Conservation (phyloP, 2,797 vertebrate genomes). For the Muraenolepis orangiensis region DNA sequence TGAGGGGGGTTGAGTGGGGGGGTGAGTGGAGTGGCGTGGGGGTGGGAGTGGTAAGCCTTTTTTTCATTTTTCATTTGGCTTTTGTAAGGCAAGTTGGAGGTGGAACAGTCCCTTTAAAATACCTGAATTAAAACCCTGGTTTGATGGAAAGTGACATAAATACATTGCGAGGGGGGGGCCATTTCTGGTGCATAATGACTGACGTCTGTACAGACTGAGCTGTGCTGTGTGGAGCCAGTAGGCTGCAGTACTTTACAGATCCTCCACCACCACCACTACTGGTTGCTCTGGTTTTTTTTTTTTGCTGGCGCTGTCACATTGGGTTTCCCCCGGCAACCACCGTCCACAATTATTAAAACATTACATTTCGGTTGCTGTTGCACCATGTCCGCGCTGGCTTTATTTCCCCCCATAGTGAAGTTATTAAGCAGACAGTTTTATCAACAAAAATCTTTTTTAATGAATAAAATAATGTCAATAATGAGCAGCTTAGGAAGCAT, state of each 20-base stretch:
- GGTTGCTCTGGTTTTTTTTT: no score
- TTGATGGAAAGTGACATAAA: background rate
- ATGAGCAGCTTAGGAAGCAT: no score
- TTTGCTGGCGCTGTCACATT: no score
- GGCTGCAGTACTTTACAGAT: background rate
- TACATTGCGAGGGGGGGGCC: background rate
- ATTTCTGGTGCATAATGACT: background rate
- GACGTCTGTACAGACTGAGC: background rate
- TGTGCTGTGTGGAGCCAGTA: background rate
- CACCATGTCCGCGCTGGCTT: background rate
- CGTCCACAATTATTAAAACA: no score
- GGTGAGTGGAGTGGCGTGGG: background rate
- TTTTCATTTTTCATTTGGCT: no score
- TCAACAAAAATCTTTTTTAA: background rate
- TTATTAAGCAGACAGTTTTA: background rate
- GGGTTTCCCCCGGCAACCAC: no score
- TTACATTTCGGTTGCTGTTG: background rate
- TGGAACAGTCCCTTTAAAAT: no score
- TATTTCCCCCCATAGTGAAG: background rate
- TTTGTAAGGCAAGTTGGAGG: no score
- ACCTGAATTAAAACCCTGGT: background rate
- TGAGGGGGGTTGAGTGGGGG: conserved; percentile 14
- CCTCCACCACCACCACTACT: no score
- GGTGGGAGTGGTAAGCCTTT: background rate
- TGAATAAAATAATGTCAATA: no score